Conservation (phyloP, 1,140 invertebrate genomes). For the Anastrepha ludens region DNA sequence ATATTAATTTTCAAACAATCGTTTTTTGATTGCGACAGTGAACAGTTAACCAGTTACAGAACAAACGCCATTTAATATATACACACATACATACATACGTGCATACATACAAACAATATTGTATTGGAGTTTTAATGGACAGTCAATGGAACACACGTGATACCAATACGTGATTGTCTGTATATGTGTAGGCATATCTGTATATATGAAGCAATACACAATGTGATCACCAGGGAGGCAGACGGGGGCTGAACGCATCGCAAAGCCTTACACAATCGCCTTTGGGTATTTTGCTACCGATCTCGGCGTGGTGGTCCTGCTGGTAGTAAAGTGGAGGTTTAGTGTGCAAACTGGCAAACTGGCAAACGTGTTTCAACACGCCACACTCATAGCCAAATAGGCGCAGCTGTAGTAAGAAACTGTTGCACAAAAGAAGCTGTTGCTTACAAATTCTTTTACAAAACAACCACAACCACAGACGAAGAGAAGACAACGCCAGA, state of each 20-base stretch:
- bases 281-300: slow-evolving; percentile 27
- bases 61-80: background rate
- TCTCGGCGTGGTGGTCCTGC: background rate
- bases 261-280: slow-evolving; percentile 30
- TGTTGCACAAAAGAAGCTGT: slow-evolving; percentile 51
- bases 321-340: background rate
- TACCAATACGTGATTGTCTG: too few relatives aligned
- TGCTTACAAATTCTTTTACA: background rate
- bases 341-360: background rate
- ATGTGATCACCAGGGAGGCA: background rate
- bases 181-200: too few relatives aligned
- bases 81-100: background rate
- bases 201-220: too few relatives aligned
- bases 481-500: slow-evolving; percentile 44
- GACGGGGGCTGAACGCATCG: background rate
- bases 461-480: slow-evolving; percentile 9
- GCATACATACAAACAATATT: background rate
- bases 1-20: slow-evolving; percentile 40
- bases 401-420: slow-evolving; percentile 48
- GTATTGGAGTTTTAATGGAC: background rate
- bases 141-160: too few relatives aligned
- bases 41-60: slow-evolving; percentile 27
- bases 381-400: background rate
- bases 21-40: slow-evolving; percentile 40
- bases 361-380: slow-evolving; percentile 41